Conservation (phyloP, 2,113 vertebrate species). For the Clarias macrocephalus region DNA sequence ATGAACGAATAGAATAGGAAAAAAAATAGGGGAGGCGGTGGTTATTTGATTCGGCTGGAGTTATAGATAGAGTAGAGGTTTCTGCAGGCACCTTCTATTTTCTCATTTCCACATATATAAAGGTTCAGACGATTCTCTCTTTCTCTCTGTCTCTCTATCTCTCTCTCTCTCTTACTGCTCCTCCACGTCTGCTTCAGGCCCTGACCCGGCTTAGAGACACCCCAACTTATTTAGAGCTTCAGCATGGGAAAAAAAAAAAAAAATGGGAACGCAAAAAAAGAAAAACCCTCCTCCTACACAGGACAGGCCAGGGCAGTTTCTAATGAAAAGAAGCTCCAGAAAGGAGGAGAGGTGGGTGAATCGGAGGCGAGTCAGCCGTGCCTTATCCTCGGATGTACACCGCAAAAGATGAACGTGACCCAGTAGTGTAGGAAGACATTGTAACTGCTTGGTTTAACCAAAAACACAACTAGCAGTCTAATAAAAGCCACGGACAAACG, state of each 20-base stretch:
- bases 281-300: slow-evolving; percentile 34
- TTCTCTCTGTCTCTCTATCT: slow-evolving; percentile 13
- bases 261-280: background rate
- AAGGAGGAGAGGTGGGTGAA: slow-evolving; percentile 8
- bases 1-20: slow-evolving; percentile 18
- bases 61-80: slow-evolving; percentile 36
- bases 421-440: background rate
- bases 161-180: background rate
- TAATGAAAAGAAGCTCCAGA: slow-evolving; percentile 29
- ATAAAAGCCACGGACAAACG: background rate
- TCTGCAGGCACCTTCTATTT: slow-evolving; percentile 41
- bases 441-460: slow-evolving; percentile 8
- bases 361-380: slow-evolving; percentile 13
- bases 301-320: slow-evolving; percentile 12
- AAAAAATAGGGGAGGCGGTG: background rate
- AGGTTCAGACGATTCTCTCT: slow-evolving; percentile 48
- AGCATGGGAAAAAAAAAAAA: background rate
- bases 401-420: background rate
- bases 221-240: slow-evolving; percentile 49
- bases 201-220: slow-evolving; percentile 46
- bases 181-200: slow-evolving; percentile 26
- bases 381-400: background rate
- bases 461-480: background rate
- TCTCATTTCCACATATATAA: slow-evolving; percentile 57
- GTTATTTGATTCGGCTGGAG: slow-evolving; percentile 43